Evolutionary conservation across 2,888 invertebrate genomes (phyloP).

Genomic region (Tupiocoris notatus): DNA sequence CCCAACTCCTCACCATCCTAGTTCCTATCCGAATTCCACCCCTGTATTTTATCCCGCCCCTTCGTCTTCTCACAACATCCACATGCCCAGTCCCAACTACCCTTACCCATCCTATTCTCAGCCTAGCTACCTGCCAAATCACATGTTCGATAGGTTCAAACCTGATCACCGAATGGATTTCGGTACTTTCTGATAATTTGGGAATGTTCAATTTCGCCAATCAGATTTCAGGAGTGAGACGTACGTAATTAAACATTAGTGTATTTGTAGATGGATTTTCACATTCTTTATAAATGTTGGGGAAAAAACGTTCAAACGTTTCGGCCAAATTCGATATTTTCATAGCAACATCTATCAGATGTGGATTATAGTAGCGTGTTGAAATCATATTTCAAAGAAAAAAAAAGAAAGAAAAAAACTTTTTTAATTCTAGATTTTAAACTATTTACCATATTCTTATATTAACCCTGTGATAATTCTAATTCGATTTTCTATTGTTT

Average conservation of each 20-base stretch:
- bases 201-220: slow-evolving; percentile 9
- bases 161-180: slow-evolving; percentile 56
- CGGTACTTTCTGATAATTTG: slow-evolving; percentile 56
- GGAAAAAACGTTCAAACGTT: slow-evolving; percentile 43
- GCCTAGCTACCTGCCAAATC: slow-evolving; percentile 54
- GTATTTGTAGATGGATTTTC: slow-evolving; percentile 38
- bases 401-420: background rate
- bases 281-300: slow-evolving; percentile 46
- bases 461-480: background rate
- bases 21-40: slow-evolving; percentile 46
- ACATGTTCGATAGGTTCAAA: slow-evolving; percentile 58
- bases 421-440: background rate
- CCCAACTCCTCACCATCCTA: slow-evolving; percentile 48
- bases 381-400: slow-evolving; percentile 1
- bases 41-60: slow-evolving; percentile 53
- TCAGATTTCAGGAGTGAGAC: slow-evolving; percentile 29
- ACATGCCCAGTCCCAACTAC: slow-evolving; percentile 70
- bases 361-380: background rate
- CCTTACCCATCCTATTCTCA: slow-evolving; percentile 58
- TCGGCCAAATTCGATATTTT: slow-evolving; percentile 47
- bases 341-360: slow-evolving; percentile 38
- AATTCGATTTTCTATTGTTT: no score
- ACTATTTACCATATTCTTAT: background rate
- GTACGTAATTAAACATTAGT: slow-evolving; percentile 15
- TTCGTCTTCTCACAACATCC: slow-evolving; percentile 59